A percentile compares a stretch with the other conserved stretches of the same genome.
Evolutionary conservation across 2,888 invertebrate species (phyloP).

Genomic region (Stegophylla sp.): DNA sequence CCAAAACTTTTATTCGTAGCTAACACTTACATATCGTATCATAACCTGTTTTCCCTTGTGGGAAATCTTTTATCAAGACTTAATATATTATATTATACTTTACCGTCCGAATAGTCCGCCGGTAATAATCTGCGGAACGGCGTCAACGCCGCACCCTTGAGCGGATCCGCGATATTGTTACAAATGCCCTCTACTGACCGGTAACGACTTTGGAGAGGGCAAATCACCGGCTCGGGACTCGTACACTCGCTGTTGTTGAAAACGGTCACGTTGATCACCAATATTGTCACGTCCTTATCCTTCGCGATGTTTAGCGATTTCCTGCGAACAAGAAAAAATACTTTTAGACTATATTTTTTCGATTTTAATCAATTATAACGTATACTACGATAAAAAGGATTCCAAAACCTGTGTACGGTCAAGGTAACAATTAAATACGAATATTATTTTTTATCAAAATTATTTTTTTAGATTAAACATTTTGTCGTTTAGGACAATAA

Average conservation of each 20-base stretch:
- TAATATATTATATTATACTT: constrained; percentile 59
- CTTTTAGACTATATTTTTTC: too few species aligned
- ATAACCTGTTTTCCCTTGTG: too few species aligned
- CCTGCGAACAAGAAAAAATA: not conserved
- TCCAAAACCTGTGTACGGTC: too few species aligned
- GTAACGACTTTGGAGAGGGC: constrained; percentile 65
- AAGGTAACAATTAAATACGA: too few species aligned
- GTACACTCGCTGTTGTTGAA: constrained; percentile 42
- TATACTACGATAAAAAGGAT: too few species aligned
- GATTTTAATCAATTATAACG: too few species aligned
- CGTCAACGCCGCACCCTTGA: constrained; percentile 77
- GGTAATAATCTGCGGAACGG: constrained; percentile 78
- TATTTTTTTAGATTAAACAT: too few species aligned
- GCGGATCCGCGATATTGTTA: constrained; percentile 74
- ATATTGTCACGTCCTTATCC: constrained; percentile 62
- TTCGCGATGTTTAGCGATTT: constrained; percentile 66
- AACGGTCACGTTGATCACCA: constrained; percentile 9
- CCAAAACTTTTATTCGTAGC: too few species aligned
- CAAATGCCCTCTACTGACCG: constrained; percentile 78
- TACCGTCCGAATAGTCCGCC: constrained; percentile 80
- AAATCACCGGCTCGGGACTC: constrained; percentile 31
- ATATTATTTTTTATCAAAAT: too few species aligned
- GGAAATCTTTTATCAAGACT: not conserved
- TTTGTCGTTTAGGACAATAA: too few species aligned
- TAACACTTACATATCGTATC: too few species aligned